Conservation (phyloP, 2,797 vertebrate species). For the Cuculus canorus region DNA sequence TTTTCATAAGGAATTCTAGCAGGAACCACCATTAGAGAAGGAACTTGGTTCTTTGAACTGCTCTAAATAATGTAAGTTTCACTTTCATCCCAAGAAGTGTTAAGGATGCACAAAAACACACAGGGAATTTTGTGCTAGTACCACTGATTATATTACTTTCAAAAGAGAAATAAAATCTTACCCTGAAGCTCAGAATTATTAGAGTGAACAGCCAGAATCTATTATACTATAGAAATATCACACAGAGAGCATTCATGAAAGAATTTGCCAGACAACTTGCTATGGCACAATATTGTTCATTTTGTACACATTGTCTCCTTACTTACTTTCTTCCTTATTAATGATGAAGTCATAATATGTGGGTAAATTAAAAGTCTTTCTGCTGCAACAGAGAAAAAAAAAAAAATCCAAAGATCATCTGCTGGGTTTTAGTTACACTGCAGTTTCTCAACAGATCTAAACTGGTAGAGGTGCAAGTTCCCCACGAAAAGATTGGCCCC, state of each 20-base stretch:
- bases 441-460: not conserved
- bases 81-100: constrained; percentile 78
- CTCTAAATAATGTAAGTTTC: constrained; percentile 75
- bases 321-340: constrained; percentile 69
- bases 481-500: rapidly evolving
- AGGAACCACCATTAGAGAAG: constrained; percentile 75
- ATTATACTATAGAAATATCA: constrained; percentile 70
- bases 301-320: constrained; percentile 60
- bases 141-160: constrained; percentile 74
- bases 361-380: constrained; percentile 65
- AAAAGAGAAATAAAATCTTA: constrained; percentile 76
- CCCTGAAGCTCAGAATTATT: constrained; percentile 73
- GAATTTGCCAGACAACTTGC: constrained; percentile 61
- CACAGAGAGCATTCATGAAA: constrained; percentile 71
- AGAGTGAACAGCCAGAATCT: constrained; percentile 71
- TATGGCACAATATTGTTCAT: constrained; percentile 40
- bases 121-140: constrained; percentile 69
- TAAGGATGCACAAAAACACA: constrained; percentile 77
- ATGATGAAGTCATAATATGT: constrained; percentile 60
- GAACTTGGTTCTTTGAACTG: constrained; percentile 74
- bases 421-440: constrained; percentile 7
- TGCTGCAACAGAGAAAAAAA: constrained; percentile 27
- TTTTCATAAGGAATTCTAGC: constrained; percentile 64
- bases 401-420: not conserved
- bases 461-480: not conserved